Evolutionary conservation across 2,113 vertebrate genomes (phyloP).

Genomic region (Gila orcuttii): DNA sequence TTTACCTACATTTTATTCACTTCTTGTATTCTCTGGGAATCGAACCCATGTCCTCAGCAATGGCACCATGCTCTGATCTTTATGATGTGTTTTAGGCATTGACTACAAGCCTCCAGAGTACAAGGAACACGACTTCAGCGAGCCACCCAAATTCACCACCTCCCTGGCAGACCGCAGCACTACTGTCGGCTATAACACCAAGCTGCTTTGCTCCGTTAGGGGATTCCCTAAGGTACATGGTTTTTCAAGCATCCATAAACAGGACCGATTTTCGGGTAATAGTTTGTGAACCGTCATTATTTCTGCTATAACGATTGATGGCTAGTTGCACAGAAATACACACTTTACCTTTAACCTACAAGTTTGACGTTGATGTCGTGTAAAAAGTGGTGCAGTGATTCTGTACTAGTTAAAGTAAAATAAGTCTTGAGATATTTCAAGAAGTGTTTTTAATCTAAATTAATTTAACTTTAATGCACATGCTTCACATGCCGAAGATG

Average conservation of each 20-base stretch:
- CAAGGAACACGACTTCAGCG: constrained; percentile 81
- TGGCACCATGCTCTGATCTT: neutral
- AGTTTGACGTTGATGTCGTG: neutral
- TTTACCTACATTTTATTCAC: neutral
- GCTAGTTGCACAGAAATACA: neutral
- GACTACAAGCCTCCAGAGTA: constrained; percentile 79
- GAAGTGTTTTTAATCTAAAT: neutral
- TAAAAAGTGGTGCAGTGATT: too few relatives aligned
- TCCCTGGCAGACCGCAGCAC: constrained; percentile 81
- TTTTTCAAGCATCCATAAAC: neutral
- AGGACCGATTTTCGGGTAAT: neutral
- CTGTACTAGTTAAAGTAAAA: too few relatives aligned
- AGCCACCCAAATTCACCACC: constrained; percentile 94
- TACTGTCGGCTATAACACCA: constrained; percentile 90
- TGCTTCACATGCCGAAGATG: neutral
- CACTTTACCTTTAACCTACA: neutral
- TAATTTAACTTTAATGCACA: neutral
- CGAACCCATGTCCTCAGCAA: neutral
- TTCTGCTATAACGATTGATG: neutral
- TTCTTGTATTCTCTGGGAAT: neutral
- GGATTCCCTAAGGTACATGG: constrained; percentile 86
- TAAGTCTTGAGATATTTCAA: neutral
- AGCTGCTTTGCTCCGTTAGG: constrained; percentile 89
- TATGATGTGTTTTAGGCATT: constrained; percentile 65
- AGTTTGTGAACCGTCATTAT: neutral